Percentiles rank a stretch among this genome's conserved stretches.
phyloP scores from a whole-genome alignment of 2,113 vertebrate genomes.

The Saccopteryx bilineata region DNA sequence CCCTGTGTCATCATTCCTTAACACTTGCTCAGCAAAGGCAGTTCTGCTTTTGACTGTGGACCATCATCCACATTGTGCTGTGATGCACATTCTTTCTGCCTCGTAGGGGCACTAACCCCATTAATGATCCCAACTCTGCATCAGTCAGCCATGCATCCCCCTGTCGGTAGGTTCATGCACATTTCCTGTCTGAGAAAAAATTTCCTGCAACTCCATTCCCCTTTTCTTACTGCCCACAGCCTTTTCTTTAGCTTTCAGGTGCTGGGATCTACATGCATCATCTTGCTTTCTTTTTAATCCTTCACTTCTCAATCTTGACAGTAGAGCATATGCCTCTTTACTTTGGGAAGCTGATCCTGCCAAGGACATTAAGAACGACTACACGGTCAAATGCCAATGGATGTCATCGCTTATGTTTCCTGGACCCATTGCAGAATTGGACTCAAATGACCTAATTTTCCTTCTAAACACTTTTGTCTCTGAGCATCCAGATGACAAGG shows the following conservation, averaged over 20 bases:
- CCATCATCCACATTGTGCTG: neutral
- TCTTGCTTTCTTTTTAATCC: neutral
- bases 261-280: neutral
- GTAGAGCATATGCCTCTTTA: neutral
- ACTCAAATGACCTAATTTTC: neutral
- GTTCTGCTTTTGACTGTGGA: too few species aligned
- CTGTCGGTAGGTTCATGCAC: accelerated
- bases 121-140: neutral
- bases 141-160: neutral
- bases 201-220: neutral
- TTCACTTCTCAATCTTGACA: neutral
- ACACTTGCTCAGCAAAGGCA: neutral
- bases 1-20: neutral
- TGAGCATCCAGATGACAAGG: neutral
- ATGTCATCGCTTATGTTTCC: neutral
- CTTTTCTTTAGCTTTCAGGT: neutral
- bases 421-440: neutral
- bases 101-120: neutral
- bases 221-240: too few species aligned
- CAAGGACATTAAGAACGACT: neutral
- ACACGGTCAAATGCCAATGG: neutral
- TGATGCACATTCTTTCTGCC: too few species aligned
- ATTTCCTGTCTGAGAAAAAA: neutral
- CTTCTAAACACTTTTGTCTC: neutral
- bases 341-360: neutral